phyloP scores from a whole-genome alignment of 2,113 vertebrate genomes.

The Notothenia coriiceps region DNA sequence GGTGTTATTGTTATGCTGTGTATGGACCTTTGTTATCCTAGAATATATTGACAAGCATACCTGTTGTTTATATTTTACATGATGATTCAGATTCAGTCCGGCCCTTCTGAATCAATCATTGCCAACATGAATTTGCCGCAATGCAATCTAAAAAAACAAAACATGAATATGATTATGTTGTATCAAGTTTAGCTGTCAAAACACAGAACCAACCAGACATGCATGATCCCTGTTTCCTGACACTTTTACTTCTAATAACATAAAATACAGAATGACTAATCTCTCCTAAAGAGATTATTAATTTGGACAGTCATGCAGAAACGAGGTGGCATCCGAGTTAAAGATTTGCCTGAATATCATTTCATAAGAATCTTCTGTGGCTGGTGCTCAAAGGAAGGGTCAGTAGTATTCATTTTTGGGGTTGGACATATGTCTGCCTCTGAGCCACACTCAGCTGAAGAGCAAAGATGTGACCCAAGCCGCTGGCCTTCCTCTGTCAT shows the following conservation, averaged over 20 bases:
- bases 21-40: too few species aligned
- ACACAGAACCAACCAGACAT: too few species aligned
- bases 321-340: slow-evolving; percentile 5
- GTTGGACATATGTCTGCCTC: slow-evolving; percentile 36
- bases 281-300: neutral
- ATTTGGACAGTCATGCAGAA: slow-evolving; percentile 20
- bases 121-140: too few species aligned
- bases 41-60: too few species aligned
- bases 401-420: slow-evolving; percentile 6
- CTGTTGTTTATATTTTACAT: too few species aligned
- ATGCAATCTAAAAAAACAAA: too few species aligned
- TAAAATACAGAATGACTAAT: neutral
- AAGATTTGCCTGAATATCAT: slow-evolving; percentile 20
- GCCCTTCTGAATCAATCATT: too few species aligned
- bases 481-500: slow-evolving; percentile 47
- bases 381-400: slow-evolving; percentile 10
- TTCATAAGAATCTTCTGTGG: neutral
- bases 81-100: too few species aligned
- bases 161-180: too few species aligned
- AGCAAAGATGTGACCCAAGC: slow-evolving; percentile 40
- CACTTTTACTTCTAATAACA: neutral
- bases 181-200: too few species aligned
- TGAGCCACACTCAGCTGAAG: slow-evolving; percentile 27
- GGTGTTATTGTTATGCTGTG: too few species aligned
- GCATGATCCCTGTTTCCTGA: too few species aligned